These are phyloP conservation scores for Hermetia illucens DNA, from an alignment of 1,140 invertebrate species.

Conservation along the genomic window DNA sequence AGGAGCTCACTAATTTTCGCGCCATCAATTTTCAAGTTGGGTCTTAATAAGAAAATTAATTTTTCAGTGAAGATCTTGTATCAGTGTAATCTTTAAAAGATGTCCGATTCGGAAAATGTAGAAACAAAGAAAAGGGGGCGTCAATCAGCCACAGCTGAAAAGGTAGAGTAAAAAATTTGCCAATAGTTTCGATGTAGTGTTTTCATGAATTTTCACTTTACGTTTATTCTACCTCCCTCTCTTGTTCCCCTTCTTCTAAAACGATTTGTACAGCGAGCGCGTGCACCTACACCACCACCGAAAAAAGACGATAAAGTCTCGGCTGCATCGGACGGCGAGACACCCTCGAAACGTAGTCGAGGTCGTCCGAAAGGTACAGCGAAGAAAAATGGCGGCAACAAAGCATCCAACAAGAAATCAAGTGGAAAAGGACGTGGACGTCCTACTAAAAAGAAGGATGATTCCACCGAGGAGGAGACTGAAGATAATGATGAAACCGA, in stretches of 20 bases:
- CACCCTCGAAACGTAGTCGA: conserved; percentile 1
- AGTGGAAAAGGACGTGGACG: conserved; percentile 2
- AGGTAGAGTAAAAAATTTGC: not conserved
- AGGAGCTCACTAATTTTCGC: too few relatives aligned
- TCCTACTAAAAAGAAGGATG: conserved; percentile 3
- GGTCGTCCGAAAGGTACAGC: conserved; percentile 2
- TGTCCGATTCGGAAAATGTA: conserved; percentile 4
- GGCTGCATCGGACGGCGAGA: not conserved
- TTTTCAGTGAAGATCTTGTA: not conserved
- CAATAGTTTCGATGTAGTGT: not conserved
- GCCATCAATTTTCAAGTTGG: not conserved
- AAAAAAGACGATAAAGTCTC: not conserved
- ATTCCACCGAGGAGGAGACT: conserved; percentile 3
- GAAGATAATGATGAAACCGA: conserved; percentile 4
- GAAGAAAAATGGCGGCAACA: conserved; percentile 1
- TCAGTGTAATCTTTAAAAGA: not conserved
- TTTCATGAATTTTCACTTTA: not conserved
- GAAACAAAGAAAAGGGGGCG: conserved; percentile 2
- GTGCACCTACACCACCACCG: not conserved
- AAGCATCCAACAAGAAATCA: not conserved
- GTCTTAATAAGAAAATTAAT: not conserved
- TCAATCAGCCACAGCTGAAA: not conserved
- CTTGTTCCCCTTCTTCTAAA: too few relatives aligned
- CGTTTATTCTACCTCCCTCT: too few relatives aligned
- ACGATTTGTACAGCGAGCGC: too few relatives aligned